Conservation (phyloP, 2,797 vertebrate genomes). For the Fistularia tabacaria region DNA sequence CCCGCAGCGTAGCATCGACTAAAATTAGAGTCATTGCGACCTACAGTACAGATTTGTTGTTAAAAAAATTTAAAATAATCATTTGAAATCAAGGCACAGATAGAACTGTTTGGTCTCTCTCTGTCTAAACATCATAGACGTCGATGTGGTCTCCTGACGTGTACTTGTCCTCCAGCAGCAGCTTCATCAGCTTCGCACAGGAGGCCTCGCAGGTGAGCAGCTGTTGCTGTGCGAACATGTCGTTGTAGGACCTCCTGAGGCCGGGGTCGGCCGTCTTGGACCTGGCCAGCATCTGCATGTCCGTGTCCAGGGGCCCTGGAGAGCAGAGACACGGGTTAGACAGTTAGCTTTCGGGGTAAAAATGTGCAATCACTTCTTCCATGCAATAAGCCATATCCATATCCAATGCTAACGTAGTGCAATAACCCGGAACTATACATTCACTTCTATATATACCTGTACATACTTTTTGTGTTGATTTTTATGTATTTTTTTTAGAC, state of each 20-base stretch:
- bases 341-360: background rate
- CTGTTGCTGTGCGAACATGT: conserved; percentile 59
- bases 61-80: too few species aligned
- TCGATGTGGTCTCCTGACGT: conserved; percentile 84
- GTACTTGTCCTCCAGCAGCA: conserved; percentile 80
- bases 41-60: too few species aligned
- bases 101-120: background rate
- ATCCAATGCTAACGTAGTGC: too few species aligned
- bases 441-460: too few species aligned
- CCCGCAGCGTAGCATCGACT: too few species aligned
- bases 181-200: conserved; percentile 77
- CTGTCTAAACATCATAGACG: conserved; percentile 72
- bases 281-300: conserved; percentile 79
- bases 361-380: background rate
- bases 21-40: too few species aligned
- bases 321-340: background rate
- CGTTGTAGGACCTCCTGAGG: conserved; percentile 47
- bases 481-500: too few species aligned
- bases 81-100: too few species aligned
- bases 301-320: conserved; percentile 82
- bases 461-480: too few species aligned
- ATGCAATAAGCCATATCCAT: too few species aligned
- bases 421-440: too few species aligned
- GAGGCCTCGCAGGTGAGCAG: conserved; percentile 78
- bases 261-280: conserved; percentile 56